Base-by-base conservation (phyloP, 2,797 vertebrate species). In the Centroberyx gerrardi region DNA sequence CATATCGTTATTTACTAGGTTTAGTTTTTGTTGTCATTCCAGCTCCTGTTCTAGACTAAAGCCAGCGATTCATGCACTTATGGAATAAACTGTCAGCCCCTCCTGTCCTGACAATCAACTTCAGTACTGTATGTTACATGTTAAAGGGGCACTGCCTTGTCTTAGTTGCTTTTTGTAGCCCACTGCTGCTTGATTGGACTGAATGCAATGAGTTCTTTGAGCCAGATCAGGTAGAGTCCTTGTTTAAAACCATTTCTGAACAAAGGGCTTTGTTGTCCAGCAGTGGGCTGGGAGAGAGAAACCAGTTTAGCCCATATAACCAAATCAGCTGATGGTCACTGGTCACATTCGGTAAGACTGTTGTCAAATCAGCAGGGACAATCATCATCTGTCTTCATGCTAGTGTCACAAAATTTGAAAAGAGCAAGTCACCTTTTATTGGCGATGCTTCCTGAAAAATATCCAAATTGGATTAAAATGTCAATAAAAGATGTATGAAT, bases 341-440 rank as follows among this genome's bases (percentile, higher is more conserved):
- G 60, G 66, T 79, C 53, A 61, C 62, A 72, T 5, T n/a, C n/a
- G 46, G 46, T 49, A n/a, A n/a, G 46, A 46, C 69, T 56, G 63
- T 48, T 66, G 31, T 55, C 12, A 59, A 54, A 54, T 14, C 14
- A 64, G 10, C 29, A 31, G 38, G 38, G 31, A 27, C 53, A 44
- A 31, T 9, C 72, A 69, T 66, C 28, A 36, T 64, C 44, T 72
- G 74, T 76, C 59, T 67, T 76, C 72, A 86, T 80, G 72, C 66
- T 83, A 74, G 44, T 68, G 55, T 72, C 44, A 54, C 31, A 70
- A 70, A 33, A 63, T 52, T 0, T 67, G 68, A 85, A 74, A 84
- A 80, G 54, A 80, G 38, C 27, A 73, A 84, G 7, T 49, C 22
- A 6, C 1, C n/a, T 33, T 74, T 74, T 48, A 68, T 61, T 70